These are phyloP conservation scores for Remorina albescens DNA, from an alignment of 2,797 vertebrate species.

Conservation along the genomic window DNA sequence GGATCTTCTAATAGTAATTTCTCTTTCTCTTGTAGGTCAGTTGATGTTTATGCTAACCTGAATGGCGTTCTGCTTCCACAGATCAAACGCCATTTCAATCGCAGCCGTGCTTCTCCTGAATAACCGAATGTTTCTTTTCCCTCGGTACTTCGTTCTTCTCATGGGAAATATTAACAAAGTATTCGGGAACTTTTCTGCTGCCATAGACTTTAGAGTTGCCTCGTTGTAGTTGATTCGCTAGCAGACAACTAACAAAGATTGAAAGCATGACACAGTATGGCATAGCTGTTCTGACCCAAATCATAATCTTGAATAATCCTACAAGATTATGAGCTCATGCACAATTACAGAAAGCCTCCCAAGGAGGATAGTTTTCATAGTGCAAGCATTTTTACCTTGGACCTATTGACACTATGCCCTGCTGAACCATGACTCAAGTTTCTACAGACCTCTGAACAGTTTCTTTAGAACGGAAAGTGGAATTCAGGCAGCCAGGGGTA, in stretches of 20 bases:
- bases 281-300: conserved; percentile 47
- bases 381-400: conserved; percentile 50
- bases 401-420: conserved; percentile 38
- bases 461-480: conserved; percentile 44
- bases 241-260: conserved; percentile 45
- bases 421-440: conserved; percentile 44
- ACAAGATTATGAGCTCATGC: conserved; percentile 55
- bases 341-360: conserved; percentile 50
- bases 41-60: conserved; percentile 58
- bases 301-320: conserved; percentile 64
- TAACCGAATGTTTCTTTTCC: conserved; percentile 7
- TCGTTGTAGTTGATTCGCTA: conserved; percentile 3
- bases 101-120: conserved; percentile 20
- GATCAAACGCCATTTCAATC: conserved; percentile 47
- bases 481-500: conserved; percentile 41
- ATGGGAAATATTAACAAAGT: conserved; percentile 37
- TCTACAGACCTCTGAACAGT: conserved; percentile 19
- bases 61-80: conserved; percentile 43
- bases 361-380: conserved; percentile 28
- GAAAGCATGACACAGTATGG: conserved; percentile 43
- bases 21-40: conserved; percentile 58
- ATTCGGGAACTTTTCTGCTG: conserved; percentile 12
- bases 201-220: neutral
- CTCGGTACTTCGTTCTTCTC: neutral
- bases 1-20: conserved; percentile 32